Evolutionary conservation across 2,888 invertebrate genomes (phyloP), one percentile per base, ranked within the genome.

Genomic region (Oscheius sp.): DNA sequence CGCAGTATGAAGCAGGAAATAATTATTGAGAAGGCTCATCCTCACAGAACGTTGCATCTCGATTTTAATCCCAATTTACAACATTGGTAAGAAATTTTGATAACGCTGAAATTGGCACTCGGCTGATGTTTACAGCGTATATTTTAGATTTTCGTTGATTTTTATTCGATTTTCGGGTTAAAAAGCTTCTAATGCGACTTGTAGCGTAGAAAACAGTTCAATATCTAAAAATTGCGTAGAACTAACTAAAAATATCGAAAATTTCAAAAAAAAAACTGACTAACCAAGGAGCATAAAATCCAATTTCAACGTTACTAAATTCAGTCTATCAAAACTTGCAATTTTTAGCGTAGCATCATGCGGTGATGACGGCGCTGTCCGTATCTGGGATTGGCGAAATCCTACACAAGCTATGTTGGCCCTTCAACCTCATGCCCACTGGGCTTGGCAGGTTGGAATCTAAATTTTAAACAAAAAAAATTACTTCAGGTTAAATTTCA

Each of bases 41-140:
- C 93, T 21, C 95, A 96, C 89, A 91, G 94, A 49, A 93, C 95
- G 0, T 76, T 97, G 70, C 95, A 96, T 88, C 89, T 99, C 49
- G 98, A 98, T 90, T 97, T 96, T 88, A 99, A 99, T 90, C 94
- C 96, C n/a, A 98, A 98, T 90, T 64, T 81, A 6, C 96, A 79
- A 58, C 75, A 80, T 75, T 70, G 75, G 78, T 81, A 27, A 64
- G 73, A 72, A n/a, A 35, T 35, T 21, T 35, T n/a, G 21, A 29
- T 13, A 1, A 9, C 35, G n/a, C n/a, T n/a, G n/a, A n/a, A n/a
- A n/a, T n/a, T n/a, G n/a, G n/a, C n/a, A n/a, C n/a, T n/a, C n/a
- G n/a, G n/a, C n/a, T n/a, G n/a, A n/a, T n/a, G n/a, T n/a, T n/a
- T n/a, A n/a, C n/a, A n/a, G n/a, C n/a, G n/a, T n/a, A n/a, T n/a